Percentiles rank a stretch among this genome's conserved stretches.
Evolutionary conservation across 2,888 invertebrate species (phyloP).

Genomic region (Ptychoptera contaminata): DNA sequence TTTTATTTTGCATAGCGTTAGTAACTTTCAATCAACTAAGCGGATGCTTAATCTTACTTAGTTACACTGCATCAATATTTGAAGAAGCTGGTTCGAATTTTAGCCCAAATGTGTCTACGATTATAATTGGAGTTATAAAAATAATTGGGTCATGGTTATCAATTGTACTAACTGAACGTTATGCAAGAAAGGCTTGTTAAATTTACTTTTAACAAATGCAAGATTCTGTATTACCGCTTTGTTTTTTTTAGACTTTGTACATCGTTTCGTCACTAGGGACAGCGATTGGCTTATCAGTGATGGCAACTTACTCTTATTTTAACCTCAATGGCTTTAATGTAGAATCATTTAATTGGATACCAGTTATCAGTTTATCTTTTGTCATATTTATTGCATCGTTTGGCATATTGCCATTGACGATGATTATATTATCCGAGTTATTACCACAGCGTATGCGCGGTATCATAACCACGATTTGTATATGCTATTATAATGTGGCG

Average conservation of each 20-base stretch:
- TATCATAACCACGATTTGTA: not conserved
- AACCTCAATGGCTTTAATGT: conserved; percentile 2
- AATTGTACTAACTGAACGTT: conserved; percentile 14
- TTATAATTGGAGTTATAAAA: conserved; percentile 18
- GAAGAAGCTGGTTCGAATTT: conserved; percentile 10
- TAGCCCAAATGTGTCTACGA: conserved; percentile 14
- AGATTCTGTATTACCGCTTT: no score
- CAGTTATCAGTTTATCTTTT: conserved; percentile 7
- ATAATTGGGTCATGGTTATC: conserved; percentile 18
- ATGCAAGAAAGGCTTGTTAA: conserved; percentile 19
- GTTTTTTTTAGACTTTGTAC: no score
- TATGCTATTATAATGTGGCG: conserved; percentile 14
- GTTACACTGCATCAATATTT: conserved; percentile 19
- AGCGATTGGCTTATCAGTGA: conserved; percentile 2
- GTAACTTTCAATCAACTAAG: conserved; percentile 12
- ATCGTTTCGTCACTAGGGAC: conserved; percentile 8
- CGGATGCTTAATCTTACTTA: conserved; percentile 21
- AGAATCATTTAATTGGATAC: conserved; percentile 6
- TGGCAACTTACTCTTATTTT: conserved; percentile 4
- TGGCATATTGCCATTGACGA: conserved; percentile 9
- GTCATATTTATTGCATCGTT: conserved; percentile 8
- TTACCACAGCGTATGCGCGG: conserved; percentile 7
- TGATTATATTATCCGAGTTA: conserved; percentile 8
- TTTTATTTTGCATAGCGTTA: conserved; percentile 21
- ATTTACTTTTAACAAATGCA: not conserved